Evolutionary conservation across 2,797 vertebrate genomes (phyloP), one percentile per base, ranked within the genome.

Genomic region (Sebastes trivittatus): DNA sequence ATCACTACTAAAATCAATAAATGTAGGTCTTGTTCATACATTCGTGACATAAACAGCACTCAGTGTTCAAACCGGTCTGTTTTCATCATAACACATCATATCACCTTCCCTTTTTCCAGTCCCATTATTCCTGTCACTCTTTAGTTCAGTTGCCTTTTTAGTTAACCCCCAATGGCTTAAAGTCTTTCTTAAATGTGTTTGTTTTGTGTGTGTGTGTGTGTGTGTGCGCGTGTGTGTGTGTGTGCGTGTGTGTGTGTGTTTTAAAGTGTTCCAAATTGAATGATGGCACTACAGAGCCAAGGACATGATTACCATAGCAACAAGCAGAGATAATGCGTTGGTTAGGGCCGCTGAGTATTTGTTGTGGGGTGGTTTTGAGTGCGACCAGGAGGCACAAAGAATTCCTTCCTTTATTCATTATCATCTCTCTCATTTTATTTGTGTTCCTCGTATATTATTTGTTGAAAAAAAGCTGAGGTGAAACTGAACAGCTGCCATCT

Each of bases 251-350:
- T 36, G 16, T 46, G 16, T 46, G 42, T 49, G 42, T 46, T 18
- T 36, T 72, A 54, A 54, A 54, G 46, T 61, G 55, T 62, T 82
- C 34, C n/a, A 76, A 80, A 79, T 85, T 87, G 72, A 91, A 85
- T 78, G 60, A 86, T 83, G 68, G 64, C 73, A 80, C 54, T 74
- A 66, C 46, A 82, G 63, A 90, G 77, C 84, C 85, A 90, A 88
- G 76, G 77, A 76, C 80, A 80, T 66, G 30, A 93, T 91, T 91
- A 80, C 92, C 88, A 94, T 93, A 81, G 93, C 87, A 94, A 95
- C 92, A 86, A 82, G 88, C 80, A 72, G 49, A 84, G 83, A 88
- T 80, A 76, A 88, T 71, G 71, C 14, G 27, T 75, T 74, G 77
- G 78, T 85, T 82, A 69, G 36, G 77, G 65, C 72, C 7, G 10